Conservation (phyloP, 2,888 invertebrate species). For the Adineta ricciae region DNA sequence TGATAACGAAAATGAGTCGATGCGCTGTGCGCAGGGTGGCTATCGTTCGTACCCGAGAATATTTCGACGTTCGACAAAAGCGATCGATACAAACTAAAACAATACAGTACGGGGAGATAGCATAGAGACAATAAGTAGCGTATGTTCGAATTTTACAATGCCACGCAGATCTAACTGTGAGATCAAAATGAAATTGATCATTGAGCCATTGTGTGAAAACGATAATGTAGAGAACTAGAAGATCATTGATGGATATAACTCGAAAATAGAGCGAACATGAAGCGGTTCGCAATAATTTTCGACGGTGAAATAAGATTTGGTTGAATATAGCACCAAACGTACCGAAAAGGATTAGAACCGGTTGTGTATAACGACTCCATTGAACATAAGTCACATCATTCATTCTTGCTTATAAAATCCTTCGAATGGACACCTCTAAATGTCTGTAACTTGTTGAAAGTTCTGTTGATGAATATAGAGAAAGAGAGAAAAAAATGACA, state of each 20-base stretch:
- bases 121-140: neutral
- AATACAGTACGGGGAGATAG: neutral
- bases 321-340: neutral
- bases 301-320: neutral
- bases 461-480: no score
- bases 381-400: neutral
- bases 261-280: neutral
- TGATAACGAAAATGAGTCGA: neutral
- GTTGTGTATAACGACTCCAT: neutral
- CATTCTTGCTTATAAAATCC: neutral
- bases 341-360: neutral
- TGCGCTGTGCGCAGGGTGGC: neutral
- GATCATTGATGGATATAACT: neutral
- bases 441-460: no score
- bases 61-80: neutral
- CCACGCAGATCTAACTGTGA: neutral
- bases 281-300: neutral
- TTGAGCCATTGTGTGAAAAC: neutral
- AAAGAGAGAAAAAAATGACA: neutral
- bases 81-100: neutral
- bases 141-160: slow-evolving; percentile 6
- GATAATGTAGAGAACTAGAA: neutral
- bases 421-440: no score
- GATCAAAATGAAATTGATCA: neutral
- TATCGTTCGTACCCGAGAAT: neutral